These are phyloP conservation scores for Ephydatia muelleri DNA, from an alignment of 37 sponge, comb jelly and placozoan genomes.

Conservation along the genomic window DNA sequence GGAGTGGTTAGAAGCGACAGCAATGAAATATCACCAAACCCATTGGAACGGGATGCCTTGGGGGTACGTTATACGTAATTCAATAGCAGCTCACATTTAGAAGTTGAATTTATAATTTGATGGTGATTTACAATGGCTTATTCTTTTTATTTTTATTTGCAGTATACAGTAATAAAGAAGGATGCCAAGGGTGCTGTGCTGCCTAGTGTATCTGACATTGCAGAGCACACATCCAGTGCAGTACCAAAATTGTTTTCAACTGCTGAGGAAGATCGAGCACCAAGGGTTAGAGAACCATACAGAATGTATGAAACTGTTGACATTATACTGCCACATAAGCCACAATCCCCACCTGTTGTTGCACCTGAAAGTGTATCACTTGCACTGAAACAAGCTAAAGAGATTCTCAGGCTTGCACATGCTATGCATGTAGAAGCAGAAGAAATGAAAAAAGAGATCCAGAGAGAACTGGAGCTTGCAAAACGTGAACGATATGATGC, in stretches of 20 bases:
- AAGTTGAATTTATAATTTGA: too few relatives aligned
- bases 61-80: conserved; percentile 28
- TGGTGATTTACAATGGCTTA: too few relatives aligned
- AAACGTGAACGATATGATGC: conserved; percentile 72
- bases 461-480: conserved; percentile 62
- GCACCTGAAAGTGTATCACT: conserved; percentile 13
- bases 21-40: neutral
- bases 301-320: neutral
- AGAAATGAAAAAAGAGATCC: conserved; percentile 57
- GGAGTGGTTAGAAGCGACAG: neutral
- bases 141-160: neutral
- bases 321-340: too few relatives aligned
- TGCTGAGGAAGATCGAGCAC: too few relatives aligned
- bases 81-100: too few relatives aligned
- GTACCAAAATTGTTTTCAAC: too few relatives aligned
- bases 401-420: conserved; percentile 68
- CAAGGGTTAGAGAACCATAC: neutral
- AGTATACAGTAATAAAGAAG: conserved; percentile 17
- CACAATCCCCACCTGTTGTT: neutral
- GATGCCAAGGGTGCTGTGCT: too few relatives aligned
- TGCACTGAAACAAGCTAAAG: conserved; percentile 62
- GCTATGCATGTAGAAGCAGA: conserved; percentile 61
- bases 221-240: too few relatives aligned
- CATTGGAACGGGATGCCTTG: conserved; percentile 13
- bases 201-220: too few relatives aligned